Evolutionary conservation across 2,797 vertebrate species (phyloP), one percentile per base, ranked within the genome.

Genomic region (Odontamblyopus rebecca): DNA sequence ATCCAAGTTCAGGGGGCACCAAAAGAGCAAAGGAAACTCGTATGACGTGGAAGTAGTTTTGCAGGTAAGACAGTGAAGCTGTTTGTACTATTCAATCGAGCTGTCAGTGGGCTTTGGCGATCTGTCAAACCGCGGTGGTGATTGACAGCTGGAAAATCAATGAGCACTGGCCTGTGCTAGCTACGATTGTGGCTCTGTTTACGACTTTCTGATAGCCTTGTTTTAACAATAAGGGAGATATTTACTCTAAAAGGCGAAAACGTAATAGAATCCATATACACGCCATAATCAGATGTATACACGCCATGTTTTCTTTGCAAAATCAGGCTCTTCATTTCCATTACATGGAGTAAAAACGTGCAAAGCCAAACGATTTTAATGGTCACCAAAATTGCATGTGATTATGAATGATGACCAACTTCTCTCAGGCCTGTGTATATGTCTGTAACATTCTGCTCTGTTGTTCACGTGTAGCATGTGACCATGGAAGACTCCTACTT

Each of bases 1-100:
- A 74, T 98, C 97, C 79, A 96, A 95, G 93, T 99, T 98, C 92
- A 94, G 96, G 82, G 97, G 97, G 61, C 95, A 98, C 92, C 97
- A 99, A 93, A 98, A 98, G 89, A 98, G 97, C 93, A 98, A 99
- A 90, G 97, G 97, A 76, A 98, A 98, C 91, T 98, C 97, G 0
- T 99, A 99, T 89, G 97, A 99, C 90, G 97, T 99, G 82, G 97
- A 99, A 88, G 97, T 99, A 79, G 97, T 98, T 83, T 93, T 99
- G 71, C 97, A 99, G 96, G 97, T 98, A 85, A 90, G 93, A 26
- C 48, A 57, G 2, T 63, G 30, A 35, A 19, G 51, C 35, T 23
- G 70, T 23, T 79, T 69, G 81, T 0, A 7, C 35, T 70, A 35
- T 67, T 74, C 1, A 4, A 38, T 53, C 67, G 73, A 79, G 61